These are phyloP conservation scores for Pygoscelis antarcticus DNA, from an alignment of 2,113 vertebrate species.

Conservation along the genomic window DNA sequence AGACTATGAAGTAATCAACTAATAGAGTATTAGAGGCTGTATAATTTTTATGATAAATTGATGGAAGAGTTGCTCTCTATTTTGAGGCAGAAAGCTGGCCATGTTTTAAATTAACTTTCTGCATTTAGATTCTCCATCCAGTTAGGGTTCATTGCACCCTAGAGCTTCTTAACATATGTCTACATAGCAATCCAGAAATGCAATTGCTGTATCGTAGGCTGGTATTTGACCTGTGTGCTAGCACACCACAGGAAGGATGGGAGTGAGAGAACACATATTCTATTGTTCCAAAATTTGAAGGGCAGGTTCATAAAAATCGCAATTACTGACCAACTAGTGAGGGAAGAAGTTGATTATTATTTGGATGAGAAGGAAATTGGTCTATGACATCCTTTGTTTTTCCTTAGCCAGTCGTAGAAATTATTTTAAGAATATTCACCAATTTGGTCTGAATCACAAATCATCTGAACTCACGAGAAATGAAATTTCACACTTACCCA, in stretches of 20 bases:
- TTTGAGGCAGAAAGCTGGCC: neutral
- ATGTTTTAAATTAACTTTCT: slow-evolving; percentile 11
- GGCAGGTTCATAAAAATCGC: neutral
- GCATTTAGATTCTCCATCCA: neutral
- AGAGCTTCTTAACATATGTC: neutral
- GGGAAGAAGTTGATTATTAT: neutral
- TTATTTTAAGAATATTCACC: neutral
- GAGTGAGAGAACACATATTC: neutral
- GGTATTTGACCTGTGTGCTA: neutral
- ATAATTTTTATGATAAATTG: neutral
- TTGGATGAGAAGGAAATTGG: neutral
- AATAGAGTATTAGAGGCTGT: neutral
- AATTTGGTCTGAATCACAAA: neutral
- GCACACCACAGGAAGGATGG: neutral
- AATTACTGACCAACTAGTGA: neutral
- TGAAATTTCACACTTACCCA: neutral
- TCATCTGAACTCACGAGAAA: neutral
- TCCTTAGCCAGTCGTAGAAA: neutral
- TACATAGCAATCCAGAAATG: neutral
- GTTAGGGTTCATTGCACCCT: neutral
- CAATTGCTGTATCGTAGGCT: neutral
- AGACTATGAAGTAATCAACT: neutral
- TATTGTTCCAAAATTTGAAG: neutral
- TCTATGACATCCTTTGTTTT: neutral
- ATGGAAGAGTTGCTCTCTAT: neutral